Evolutionary conservation across 2,797 vertebrate species (phyloP).

Genomic region (Ciconia nigra): DNA sequence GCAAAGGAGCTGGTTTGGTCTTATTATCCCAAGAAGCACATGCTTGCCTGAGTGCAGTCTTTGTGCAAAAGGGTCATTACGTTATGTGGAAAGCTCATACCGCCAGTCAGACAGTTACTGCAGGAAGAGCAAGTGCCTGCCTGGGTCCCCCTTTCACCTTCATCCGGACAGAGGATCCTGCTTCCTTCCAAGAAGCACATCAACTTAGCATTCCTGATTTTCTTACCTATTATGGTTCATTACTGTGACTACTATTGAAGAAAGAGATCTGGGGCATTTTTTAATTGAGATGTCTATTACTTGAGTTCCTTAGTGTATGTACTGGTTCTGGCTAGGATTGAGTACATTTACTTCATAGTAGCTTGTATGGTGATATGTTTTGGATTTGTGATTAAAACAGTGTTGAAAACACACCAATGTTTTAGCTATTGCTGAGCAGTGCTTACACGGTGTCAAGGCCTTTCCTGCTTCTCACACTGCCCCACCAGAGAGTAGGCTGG

Average conservation of each 20-base stretch:
- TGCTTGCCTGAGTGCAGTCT: not conserved
- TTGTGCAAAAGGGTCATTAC: not conserved
- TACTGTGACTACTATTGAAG: not conserved
- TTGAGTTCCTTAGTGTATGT: not conserved
- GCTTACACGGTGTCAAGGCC: not conserved
- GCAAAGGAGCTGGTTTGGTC: not conserved
- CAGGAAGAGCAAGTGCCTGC: not conserved
- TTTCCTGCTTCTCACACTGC: not conserved
- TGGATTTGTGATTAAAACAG: not conserved
- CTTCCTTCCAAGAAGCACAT: not conserved
- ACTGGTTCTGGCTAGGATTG: not conserved
- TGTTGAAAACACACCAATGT: not conserved
- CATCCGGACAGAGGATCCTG: not conserved
- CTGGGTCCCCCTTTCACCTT: not conserved
- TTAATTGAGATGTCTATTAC: not conserved
- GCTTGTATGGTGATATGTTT: not conserved
- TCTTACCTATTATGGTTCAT: not conserved
- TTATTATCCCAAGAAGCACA: not conserved
- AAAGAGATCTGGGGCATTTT: not conserved
- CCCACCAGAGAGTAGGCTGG: rapidly evolving
- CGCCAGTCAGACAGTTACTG: not conserved
- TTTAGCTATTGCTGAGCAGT: not conserved
- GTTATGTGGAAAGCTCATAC: not conserved
- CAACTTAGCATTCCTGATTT: not conserved
- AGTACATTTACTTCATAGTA: not conserved